Conservation (phyloP, 2,797 vertebrate species). For the Etheostoma perlongum region DNA sequence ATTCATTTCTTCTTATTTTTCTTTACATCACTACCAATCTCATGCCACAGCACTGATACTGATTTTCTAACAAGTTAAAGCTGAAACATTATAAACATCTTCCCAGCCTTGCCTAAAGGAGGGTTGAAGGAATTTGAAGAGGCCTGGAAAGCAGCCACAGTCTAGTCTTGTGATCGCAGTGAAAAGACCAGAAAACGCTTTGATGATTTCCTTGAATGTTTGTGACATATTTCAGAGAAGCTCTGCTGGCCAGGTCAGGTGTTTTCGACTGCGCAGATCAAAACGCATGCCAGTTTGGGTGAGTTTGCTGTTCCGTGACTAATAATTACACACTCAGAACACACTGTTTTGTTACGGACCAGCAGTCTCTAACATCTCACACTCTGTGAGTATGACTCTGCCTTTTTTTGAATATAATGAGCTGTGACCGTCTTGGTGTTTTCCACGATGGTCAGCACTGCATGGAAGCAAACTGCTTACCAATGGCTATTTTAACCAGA, state of each 20-base stretch:
- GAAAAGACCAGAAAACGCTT: constrained; percentile 45
- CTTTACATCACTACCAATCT: constrained; percentile 27
- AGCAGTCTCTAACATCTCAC: constrained; percentile 48
- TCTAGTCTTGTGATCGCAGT: constrained; percentile 37
- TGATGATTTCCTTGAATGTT: constrained; percentile 33
- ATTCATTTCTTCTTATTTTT: constrained; percentile 26
- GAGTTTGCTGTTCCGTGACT: constrained; percentile 68
- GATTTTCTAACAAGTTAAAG: constrained; percentile 19
- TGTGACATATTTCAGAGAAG: constrained; percentile 41
- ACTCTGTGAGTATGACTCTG: constrained; percentile 54
- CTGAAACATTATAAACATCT: constrained; percentile 23
- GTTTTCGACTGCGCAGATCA: constrained; percentile 37
- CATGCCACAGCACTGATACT: not conserved
- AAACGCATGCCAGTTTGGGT: constrained; percentile 37
- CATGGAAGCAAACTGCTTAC: constrained; percentile 72
- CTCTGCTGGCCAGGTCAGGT: constrained; percentile 41
- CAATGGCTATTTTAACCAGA: constrained; percentile 62
- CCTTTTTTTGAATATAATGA: constrained; percentile 47
- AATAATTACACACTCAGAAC: constrained; percentile 62
- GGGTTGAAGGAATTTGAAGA: constrained; percentile 42
- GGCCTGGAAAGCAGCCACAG: constrained; percentile 48
- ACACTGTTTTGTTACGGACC: constrained; percentile 65
- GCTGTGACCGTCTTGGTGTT: constrained; percentile 55
- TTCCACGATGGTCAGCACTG: constrained; percentile 82
- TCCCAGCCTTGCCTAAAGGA: constrained; percentile 14